Evolutionary conservation across 1,140 invertebrate species (phyloP).

Genomic region (Drosophila ercepeae): DNA sequence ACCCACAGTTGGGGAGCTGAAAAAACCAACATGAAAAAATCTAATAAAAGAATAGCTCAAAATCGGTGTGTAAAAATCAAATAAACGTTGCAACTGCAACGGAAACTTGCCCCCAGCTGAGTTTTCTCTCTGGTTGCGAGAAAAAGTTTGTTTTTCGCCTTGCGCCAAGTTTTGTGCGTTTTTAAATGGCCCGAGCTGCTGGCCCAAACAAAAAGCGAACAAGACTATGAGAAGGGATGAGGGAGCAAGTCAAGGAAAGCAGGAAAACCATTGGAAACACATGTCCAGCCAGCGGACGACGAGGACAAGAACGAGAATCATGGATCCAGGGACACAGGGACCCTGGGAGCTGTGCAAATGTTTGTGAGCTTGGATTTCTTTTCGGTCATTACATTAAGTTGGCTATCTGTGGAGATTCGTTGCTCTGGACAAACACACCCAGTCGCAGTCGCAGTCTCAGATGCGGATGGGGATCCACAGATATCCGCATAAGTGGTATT

Average conservation of each 20-base stretch:
- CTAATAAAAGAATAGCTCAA: slow-evolving; percentile 79
- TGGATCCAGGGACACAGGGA: slow-evolving; percentile 13
- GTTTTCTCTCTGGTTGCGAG: slow-evolving; percentile 11
- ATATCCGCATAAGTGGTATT: slow-evolving; percentile 66
- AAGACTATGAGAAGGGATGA: not conserved
- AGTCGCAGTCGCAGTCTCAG: not conserved
- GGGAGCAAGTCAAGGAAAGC: slow-evolving; percentile 15
- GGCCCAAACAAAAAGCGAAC: slow-evolving; percentile 49
- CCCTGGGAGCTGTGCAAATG: slow-evolving; percentile 43
- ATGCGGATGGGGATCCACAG: slow-evolving; percentile 5
- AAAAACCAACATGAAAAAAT: slow-evolving; percentile 56
- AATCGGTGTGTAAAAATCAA: slow-evolving; percentile 80
- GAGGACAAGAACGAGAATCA: slow-evolving; percentile 30
- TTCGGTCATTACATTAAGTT: slow-evolving; percentile 75
- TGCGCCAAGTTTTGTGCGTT: slow-evolving; percentile 68
- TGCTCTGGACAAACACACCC: slow-evolving; percentile 47
- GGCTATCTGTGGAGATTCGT: slow-evolving; percentile 55
- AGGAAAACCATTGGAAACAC: slow-evolving; percentile 75
- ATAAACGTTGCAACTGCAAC: slow-evolving; percentile 69
- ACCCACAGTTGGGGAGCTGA: slow-evolving; percentile 1
- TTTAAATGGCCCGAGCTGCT: slow-evolving; percentile 68
- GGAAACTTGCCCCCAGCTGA: slow-evolving; percentile 47
- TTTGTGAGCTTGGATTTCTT: slow-evolving; percentile 67
- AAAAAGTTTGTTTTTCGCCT: slow-evolving; percentile 55
- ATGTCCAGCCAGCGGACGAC: slow-evolving; percentile 59